Percentiles rank a stretch among this genome's conserved stretches.
Conservation (phyloP, 2,888 invertebrate species). For the Cephus spinipes region DNA sequence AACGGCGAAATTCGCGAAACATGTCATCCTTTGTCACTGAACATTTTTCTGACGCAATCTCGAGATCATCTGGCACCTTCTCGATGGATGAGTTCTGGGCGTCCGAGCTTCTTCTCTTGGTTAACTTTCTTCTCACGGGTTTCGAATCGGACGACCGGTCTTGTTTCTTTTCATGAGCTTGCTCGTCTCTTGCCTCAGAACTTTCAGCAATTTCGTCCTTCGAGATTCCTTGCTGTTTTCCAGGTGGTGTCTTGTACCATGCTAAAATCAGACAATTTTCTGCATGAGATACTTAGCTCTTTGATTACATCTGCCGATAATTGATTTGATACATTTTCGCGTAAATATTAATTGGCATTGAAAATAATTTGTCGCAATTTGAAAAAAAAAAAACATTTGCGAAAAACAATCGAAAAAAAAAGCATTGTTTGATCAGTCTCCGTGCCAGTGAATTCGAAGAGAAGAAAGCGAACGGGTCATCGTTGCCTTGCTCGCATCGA, state of each 20-base stretch:
- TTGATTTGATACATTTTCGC: background rate
- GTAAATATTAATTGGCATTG: background rate
- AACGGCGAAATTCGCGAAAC: slow-evolving; percentile 80
- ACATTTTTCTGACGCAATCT: background rate
- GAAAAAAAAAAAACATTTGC: background rate
- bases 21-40: slow-evolving; percentile 72
- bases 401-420: background rate
- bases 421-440: background rate
- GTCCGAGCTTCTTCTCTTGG: slow-evolving; percentile 31
- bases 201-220: background rate
- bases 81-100: slow-evolving; percentile 26
- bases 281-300: background rate
- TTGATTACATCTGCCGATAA: background rate
- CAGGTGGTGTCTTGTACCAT: background rate
- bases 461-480: background rate
- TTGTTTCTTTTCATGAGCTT: background rate
- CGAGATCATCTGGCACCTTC: background rate
- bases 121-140: slow-evolving; percentile 14
- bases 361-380: background rate
- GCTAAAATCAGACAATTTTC: background rate
- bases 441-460: background rate
- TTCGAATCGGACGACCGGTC: background rate
- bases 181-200: background rate
- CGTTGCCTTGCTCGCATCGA: background rate
- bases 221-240: background rate